phyloP scores from a whole-genome alignment of 2,113 vertebrate species.

The Brachypteracias leptosomus region DNA sequence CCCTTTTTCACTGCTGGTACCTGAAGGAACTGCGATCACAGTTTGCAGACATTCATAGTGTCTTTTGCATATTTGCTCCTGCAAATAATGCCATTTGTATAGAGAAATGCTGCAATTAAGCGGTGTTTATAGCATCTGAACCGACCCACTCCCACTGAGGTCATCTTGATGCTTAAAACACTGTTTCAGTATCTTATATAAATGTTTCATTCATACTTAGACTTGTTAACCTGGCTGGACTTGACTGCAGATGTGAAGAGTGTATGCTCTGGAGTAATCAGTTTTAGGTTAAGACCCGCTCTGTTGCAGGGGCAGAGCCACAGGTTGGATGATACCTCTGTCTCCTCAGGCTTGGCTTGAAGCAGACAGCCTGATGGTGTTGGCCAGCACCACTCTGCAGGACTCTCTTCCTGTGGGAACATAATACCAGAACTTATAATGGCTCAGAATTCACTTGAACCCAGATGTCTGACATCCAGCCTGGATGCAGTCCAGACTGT shows the following conservation, averaged over 20 bases:
- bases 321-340: not conserved
- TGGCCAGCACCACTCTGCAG: not conserved
- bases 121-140: not conserved
- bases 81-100: not conserved
- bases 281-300: not conserved
- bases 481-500: conserved; percentile 14
- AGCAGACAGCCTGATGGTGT: not conserved
- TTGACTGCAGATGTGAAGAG: not conserved
- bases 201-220: not conserved
- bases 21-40: not conserved
- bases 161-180: not conserved
- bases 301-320: not conserved
- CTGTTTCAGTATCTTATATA: not conserved
- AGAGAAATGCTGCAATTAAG: not conserved
- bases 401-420: not conserved
- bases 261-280: not conserved
- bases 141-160: not conserved
- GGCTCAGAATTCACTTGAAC: not conserved
- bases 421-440: not conserved
- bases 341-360: not conserved
- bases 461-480: conserved; percentile 20
- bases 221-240: not conserved
- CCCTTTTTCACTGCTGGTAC: not conserved
- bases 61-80: not conserved
- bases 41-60: not conserved